Conservation (phyloP, 2,888 invertebrate genomes). For the Ceramica pisi region DNA sequence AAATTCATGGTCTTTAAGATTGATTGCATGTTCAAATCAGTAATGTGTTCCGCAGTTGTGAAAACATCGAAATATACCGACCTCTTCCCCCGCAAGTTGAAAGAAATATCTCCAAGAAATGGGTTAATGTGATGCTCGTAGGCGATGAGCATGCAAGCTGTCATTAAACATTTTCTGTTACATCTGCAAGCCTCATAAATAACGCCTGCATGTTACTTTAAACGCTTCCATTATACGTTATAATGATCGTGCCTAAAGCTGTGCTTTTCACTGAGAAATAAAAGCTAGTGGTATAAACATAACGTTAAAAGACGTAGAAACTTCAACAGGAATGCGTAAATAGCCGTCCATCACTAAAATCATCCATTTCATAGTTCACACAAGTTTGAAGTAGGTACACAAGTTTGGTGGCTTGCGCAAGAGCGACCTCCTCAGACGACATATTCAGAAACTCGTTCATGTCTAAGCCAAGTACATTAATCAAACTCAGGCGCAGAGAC, state of each 20-base stretch:
- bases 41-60: constrained; percentile 35
- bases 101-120: constrained; percentile 58
- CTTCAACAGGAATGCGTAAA: constrained; percentile 32
- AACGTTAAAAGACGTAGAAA: constrained; percentile 26
- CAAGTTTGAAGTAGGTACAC: constrained; percentile 38
- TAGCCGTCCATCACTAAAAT: constrained; percentile 32
- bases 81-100: constrained; percentile 39
- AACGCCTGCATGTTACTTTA: constrained; percentile 47
- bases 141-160: constrained; percentile 58
- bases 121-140: constrained; percentile 60
- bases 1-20: constrained; percentile 35
- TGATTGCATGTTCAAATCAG: constrained; percentile 30
- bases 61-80: constrained; percentile 31
- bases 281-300: constrained; percentile 34
- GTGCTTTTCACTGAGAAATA: constrained; percentile 25
- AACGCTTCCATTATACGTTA: constrained; percentile 45
- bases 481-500: constrained; percentile 75
- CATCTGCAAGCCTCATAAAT: constrained; percentile 62
- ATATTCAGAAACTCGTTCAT: constrained; percentile 73
- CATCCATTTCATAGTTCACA: constrained; percentile 50
- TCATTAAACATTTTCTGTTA: constrained; percentile 63
- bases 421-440: constrained; percentile 69
- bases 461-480: constrained; percentile 80
- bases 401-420: constrained; percentile 54
- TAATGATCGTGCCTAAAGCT: constrained; percentile 34